Percentiles rank a stretch among this genome's conserved stretches.
These are phyloP conservation scores for Trinectes maculatus DNA, from an alignment of 2,113 vertebrate genomes.

Conservation along the genomic window DNA sequence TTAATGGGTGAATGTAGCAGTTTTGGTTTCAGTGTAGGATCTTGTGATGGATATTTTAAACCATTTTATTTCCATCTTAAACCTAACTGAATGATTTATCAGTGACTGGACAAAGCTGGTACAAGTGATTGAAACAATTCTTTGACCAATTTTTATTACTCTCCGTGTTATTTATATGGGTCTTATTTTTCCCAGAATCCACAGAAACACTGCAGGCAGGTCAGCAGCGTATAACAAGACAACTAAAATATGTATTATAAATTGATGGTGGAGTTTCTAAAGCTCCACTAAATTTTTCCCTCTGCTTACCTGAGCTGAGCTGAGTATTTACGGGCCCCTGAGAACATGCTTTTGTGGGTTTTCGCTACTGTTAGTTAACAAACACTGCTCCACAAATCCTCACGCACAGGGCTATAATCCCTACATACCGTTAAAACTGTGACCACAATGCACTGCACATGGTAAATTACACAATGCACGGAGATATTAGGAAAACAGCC, in stretches of 20 bases:
- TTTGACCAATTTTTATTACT: not conserved
- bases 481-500: constrained; percentile 4
- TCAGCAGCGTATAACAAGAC: not conserved
- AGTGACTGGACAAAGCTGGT: not conserved
- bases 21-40: not conserved
- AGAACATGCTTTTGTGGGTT: constrained; percentile 24
- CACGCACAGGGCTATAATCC: constrained; percentile 17
- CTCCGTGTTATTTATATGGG: not conserved
- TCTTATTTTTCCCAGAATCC: constrained; percentile 1
- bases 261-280: not conserved
- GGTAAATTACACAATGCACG: constrained; percentile 27
- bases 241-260: not conserved
- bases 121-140: not conserved
- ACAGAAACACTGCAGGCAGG: not conserved
- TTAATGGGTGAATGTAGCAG: not conserved
- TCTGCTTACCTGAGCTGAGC: constrained; percentile 17
- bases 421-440: constrained; percentile 15
- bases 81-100: not conserved
- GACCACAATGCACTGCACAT: constrained; percentile 17
- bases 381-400: not conserved
- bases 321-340: not conserved
- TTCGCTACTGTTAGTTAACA: constrained; percentile 27
- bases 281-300: not conserved
- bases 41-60: not conserved
- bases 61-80: not conserved